Conservation (phyloP, 2,888 invertebrate species). For the Melinaea marsaeus region DNA sequence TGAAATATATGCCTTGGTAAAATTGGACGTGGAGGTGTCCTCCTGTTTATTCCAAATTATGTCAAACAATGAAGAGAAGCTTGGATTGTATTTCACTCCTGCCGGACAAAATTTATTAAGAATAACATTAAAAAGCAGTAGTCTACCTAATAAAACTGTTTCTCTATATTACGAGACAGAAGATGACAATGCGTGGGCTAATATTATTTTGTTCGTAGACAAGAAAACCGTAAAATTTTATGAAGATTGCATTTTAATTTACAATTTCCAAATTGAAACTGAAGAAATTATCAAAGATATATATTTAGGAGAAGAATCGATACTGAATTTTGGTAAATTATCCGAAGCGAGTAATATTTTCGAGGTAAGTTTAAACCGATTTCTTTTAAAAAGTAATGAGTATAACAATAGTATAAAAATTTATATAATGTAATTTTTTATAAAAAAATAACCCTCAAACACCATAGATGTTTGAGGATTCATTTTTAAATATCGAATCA, state of each 20-base stretch:
- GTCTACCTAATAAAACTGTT: background rate
- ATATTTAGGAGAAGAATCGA: slow-evolving; percentile 17
- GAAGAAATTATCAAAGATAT: slow-evolving; percentile 8
- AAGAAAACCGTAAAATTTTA: slow-evolving; percentile 17
- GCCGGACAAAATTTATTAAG: slow-evolving; percentile 23
- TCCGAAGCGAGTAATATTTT: slow-evolving; percentile 10
- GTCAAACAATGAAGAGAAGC: slow-evolving; percentile 25
- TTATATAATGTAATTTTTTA: too few relatives aligned
- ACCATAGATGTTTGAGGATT: too few relatives aligned
- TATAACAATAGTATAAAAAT: too few relatives aligned
- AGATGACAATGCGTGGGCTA: slow-evolving; percentile 19
- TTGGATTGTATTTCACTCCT: slow-evolving; percentile 43
- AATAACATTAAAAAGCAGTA: slow-evolving; percentile 31
- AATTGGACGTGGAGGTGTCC: slow-evolving; percentile 33
- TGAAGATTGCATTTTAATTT: slow-evolving; percentile 17
- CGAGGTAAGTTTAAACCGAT: slow-evolving; percentile 19
- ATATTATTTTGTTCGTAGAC: slow-evolving; percentile 21
- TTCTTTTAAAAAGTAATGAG: background rate
- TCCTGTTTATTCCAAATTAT: slow-evolving; percentile 53
- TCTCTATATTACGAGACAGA: slow-evolving; percentile 4
- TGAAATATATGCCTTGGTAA: slow-evolving; percentile 47
- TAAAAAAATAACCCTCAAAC: too few relatives aligned
- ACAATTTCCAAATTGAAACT: background rate
- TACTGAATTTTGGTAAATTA: slow-evolving; percentile 26
- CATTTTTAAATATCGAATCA: too few relatives aligned